phyloP scores from a whole-genome alignment of 2,888 invertebrate genomes.

The Cynaeus angustus region DNA sequence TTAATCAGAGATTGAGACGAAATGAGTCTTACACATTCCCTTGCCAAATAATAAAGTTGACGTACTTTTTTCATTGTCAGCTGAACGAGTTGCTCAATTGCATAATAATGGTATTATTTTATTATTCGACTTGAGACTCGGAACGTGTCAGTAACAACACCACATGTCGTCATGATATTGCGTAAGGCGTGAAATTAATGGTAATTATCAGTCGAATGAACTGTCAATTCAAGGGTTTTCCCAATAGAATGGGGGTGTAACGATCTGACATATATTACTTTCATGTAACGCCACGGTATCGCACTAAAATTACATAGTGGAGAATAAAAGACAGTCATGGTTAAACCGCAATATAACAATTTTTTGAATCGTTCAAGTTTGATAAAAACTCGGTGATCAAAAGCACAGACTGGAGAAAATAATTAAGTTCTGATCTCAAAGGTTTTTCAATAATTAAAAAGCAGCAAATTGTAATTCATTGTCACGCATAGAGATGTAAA shows the following conservation, averaged over 20 bases:
- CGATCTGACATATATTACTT: constrained; percentile 67
- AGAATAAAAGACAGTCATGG: constrained; percentile 6
- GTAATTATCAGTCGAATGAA: constrained; percentile 70
- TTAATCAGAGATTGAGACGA: constrained; percentile 30
- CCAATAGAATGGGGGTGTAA: constrained; percentile 65
- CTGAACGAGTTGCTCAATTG: constrained; percentile 31
- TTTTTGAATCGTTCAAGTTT: constrained; percentile 31
- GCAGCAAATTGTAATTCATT: constrained; percentile 70
- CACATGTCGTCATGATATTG: constrained; percentile 62
- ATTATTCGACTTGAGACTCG: constrained; percentile 37
- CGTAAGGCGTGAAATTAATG: constrained; percentile 70
- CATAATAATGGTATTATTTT: constrained; percentile 40
- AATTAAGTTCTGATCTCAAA: constrained; percentile 64
- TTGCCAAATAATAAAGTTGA: constrained; percentile 39
- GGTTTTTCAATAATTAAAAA: constrained; percentile 71
- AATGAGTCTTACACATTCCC: constrained; percentile 1
- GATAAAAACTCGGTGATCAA: constrained; percentile 32
- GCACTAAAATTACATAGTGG: constrained; percentile 40
- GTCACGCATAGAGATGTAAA: constrained; percentile 67
- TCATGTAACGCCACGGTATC: constrained; percentile 45
- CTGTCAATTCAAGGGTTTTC: constrained; percentile 70
- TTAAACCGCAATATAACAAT: constrained; percentile 25
- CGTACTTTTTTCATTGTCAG: constrained; percentile 3
- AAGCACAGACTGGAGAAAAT: constrained; percentile 49
- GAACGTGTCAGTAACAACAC: constrained; percentile 54